These are phyloP conservation scores for Drosophila picticornis DNA, from an alignment of 2,888 invertebrate species.

Conservation along the genomic window DNA sequence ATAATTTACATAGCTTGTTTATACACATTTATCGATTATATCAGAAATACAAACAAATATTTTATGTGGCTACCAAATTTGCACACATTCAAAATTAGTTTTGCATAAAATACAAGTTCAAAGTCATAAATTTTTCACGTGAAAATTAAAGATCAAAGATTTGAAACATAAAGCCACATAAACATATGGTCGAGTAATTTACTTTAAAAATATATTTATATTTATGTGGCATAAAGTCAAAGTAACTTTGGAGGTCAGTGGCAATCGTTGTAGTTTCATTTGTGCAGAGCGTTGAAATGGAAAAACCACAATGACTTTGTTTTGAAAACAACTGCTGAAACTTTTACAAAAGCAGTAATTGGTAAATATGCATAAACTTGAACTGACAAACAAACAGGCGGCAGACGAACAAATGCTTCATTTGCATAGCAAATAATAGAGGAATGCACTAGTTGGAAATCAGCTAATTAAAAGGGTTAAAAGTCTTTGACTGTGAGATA, in stretches of 20 bases:
- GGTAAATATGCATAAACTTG: constrained; percentile 50
- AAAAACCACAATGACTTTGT: constrained; percentile 58
- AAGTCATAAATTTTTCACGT: constrained; percentile 42
- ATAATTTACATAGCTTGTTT: constrained; percentile 71
- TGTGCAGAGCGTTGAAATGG: constrained; percentile 50
- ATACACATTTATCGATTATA: constrained; percentile 43
- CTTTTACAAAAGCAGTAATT: constrained; percentile 55
- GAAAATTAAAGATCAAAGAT: constrained; percentile 54
- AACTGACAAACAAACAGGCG: constrained; percentile 21
- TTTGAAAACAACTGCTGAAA: constrained; percentile 38
- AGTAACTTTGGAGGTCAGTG: constrained; percentile 40
- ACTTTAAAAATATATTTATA: constrained; percentile 21
- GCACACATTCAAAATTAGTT: constrained; percentile 12
- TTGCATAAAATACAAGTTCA: constrained; percentile 50
- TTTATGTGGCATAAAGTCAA: constrained; percentile 15
- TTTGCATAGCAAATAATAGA: constrained; percentile 11
- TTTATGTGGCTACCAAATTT: constrained; percentile 11
- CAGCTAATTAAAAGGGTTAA: constrained; percentile 4
- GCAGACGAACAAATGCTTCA: constrained; percentile 25
- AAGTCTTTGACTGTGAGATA: neutral
- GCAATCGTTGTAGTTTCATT: constrained; percentile 39
- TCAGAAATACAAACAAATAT: constrained; percentile 25
- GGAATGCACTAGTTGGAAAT: neutral
- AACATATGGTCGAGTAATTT: constrained; percentile 17
- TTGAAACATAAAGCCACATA: constrained; percentile 12